Percentiles rank a stretch among this genome's conserved stretches.
phyloP scores from a whole-genome alignment of 2,888 invertebrate species.

The Lepidonotus clava region DNA sequence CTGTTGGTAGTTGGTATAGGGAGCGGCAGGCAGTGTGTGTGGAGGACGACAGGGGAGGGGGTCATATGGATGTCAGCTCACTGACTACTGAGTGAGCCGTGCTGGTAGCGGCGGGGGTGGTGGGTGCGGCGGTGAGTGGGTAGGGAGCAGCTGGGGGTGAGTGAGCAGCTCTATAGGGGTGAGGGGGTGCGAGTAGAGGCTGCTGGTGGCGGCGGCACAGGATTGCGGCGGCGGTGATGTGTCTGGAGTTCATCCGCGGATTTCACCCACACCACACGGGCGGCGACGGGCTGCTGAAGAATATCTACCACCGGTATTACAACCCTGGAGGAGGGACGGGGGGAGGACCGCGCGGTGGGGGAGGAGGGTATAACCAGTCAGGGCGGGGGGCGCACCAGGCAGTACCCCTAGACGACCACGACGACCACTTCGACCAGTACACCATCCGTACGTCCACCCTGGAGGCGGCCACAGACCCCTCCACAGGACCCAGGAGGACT shows the following conservation, averaged over 20 bases:
- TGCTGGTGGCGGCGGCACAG: no score
- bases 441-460: background rate
- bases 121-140: background rate
- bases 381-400: background rate
- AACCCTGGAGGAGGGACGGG: background rate
- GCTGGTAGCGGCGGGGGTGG: background rate
- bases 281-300: conserved; percentile 37
- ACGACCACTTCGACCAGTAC: background rate
- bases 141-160: background rate
- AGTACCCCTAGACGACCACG: background rate
- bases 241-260: conserved; percentile 47
- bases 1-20: no score
- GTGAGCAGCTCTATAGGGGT: no score
- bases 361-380: background rate
- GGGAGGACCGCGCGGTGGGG: background rate
- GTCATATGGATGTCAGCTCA: conserved; percentile 26
- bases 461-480: background rate
- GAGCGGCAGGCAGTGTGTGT: no score
- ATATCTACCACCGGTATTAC: conserved; percentile 7
- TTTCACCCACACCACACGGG: conserved; percentile 22
- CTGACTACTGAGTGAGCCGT: no score
- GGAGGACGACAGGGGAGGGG: background rate
- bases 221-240: background rate
- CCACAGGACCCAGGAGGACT: no score
- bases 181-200: background rate